phyloP scores from a whole-genome alignment of 2,797 vertebrate species.

The Sparidentex hasta region DNA sequence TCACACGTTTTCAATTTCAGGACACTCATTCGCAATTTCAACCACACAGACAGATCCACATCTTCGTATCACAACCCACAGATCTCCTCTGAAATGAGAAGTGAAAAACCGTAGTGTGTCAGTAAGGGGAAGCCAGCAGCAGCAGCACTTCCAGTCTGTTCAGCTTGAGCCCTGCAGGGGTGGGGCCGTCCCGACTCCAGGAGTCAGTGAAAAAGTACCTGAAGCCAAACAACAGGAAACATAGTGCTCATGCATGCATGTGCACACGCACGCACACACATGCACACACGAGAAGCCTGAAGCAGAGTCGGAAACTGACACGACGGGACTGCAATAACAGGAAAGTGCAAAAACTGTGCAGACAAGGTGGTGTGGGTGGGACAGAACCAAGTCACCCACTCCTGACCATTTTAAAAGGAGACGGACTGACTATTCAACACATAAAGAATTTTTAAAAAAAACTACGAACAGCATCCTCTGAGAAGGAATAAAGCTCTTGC shows the following conservation, averaged over 20 bases:
- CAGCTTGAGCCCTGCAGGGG: slow-evolving; percentile 25
- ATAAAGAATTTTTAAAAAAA: neutral
- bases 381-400: slow-evolving; percentile 25
- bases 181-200: slow-evolving; percentile 13
- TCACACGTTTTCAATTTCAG: slow-evolving; percentile 13
- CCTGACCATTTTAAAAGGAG: slow-evolving; percentile 7
- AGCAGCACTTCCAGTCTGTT: slow-evolving; percentile 50
- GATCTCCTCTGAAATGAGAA: slow-evolving; percentile 36
- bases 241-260: neutral
- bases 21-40: slow-evolving; percentile 9
- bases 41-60: slow-evolving; percentile 7
- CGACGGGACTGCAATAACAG: slow-evolving; percentile 75
- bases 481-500: slow-evolving; percentile 9
- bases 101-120: slow-evolving; percentile 36
- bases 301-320: slow-evolving; percentile 65
- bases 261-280: slow-evolving; percentile 7
- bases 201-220: slow-evolving; percentile 72
- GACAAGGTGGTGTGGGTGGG: slow-evolving; percentile 28
- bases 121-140: slow-evolving; percentile 43
- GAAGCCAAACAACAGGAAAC: slow-evolving; percentile 81
- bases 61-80: slow-evolving; percentile 3
- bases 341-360: slow-evolving; percentile 65
- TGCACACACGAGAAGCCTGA: slow-evolving; percentile 25
- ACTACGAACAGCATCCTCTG: too few species aligned
- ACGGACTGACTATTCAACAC: slow-evolving; percentile 11